These are phyloP conservation scores for Chrysocyon brachyurus DNA, from an alignment of 2,797 vertebrate species.

Conservation along the genomic window DNA sequence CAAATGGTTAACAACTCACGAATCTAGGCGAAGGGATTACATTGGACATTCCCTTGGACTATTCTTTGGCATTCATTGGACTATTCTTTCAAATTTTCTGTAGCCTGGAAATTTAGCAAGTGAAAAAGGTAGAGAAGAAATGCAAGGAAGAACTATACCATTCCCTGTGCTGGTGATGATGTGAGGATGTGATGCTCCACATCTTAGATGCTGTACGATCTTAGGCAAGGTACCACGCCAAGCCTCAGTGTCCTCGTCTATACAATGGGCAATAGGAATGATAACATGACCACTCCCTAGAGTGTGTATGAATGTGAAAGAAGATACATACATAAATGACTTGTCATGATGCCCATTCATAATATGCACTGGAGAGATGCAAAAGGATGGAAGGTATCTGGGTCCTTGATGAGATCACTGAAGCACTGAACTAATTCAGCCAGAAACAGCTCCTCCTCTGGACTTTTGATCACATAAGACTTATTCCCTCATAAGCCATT, in stretches of 20 bases:
- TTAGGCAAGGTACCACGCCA: background rate
- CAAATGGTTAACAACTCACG: background rate
- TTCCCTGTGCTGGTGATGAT: background rate
- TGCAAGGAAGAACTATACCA: background rate
- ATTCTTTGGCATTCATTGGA: background rate
- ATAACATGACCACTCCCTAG: background rate
- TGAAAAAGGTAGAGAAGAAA: background rate
- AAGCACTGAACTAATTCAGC: background rate
- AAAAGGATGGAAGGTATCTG: background rate
- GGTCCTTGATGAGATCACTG: background rate
- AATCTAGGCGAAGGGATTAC: background rate
- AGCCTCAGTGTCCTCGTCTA: background rate
- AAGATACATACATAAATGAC: background rate
- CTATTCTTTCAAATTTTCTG: background rate
- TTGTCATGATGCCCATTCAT: fast-evolving
- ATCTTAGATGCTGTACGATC: background rate
- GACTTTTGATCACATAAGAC: background rate
- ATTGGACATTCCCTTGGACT: background rate
- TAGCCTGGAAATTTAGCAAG: background rate
- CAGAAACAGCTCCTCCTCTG: background rate
- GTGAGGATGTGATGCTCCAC: too few relatives aligned
- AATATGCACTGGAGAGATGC: background rate
- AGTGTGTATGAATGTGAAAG: background rate
- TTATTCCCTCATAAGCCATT: background rate
- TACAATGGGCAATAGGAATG: background rate